Base-by-base conservation (phyloP, 2,888 invertebrate genomes). In the Tolmerus cingulatus region DNA sequence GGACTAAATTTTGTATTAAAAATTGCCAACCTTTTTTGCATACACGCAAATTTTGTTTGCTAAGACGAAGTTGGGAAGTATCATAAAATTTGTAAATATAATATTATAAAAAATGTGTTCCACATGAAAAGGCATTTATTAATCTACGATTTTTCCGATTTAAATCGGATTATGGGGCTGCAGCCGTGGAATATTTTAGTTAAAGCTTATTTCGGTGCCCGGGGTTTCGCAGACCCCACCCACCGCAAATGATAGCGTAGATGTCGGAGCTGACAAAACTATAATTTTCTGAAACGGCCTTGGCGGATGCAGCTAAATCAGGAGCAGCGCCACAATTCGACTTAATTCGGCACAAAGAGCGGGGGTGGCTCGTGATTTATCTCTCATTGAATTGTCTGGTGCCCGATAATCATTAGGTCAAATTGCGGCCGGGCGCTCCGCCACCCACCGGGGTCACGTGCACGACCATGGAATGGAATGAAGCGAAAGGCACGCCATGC, bases 341-440 rank as follows among this genome's bases (percentile, higher is more conserved):
- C 37, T 37, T 37, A 76, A 76, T 76, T 76, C 34, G 76, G 34
- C n/a, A 76, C 76, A 76, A 76, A n/a, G 19, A n/a, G 27, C 3
- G 34, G 40, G 16, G 5, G 16, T 37, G 2, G 8, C 2, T n/a
- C 37, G 37, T 76, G 37, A 76, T 37, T 76, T 76, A 76, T 76
- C 76, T 37, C 7, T 76, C 76, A 76, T 37, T 76, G 76, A 76
- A 37, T 76, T 76, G 76, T 76, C 27, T 76, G n/a, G 76, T n/a
- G 14, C 76, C 76, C 34, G 76, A 76, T 76, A 76, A 76, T 37
- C 37, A 76, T 37, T 37, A n/a, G 34, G 37, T 76, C 76, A 66
- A 66, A 66, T 12, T 66, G 66, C 12, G 66, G 66, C 0, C 19
- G 23, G 66, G 19, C 1, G 9, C 66, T 66, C 66, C 23, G 8